Evolutionary conservation across 35 echinoderm and acorn worm species (phyloP).

Genomic region (Chiridota heheva): DNA sequence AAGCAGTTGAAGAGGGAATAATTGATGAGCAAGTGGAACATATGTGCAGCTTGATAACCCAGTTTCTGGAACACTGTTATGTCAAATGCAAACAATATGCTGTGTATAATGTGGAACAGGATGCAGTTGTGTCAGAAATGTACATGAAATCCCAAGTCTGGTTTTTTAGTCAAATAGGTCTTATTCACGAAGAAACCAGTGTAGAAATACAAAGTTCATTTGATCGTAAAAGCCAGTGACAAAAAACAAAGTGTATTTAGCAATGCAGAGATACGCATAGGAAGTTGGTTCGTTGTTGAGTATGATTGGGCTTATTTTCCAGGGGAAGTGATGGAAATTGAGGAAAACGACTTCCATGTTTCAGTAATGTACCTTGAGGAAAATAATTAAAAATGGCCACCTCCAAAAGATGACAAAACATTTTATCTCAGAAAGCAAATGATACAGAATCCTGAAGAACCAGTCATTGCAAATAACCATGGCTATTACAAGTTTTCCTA

Average conservation of each 20-base stretch:
- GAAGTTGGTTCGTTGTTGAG: constrained; percentile 45
- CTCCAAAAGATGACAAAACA: constrained; percentile 29
- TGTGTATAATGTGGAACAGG: no score
- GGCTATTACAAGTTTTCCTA: constrained; percentile 51
- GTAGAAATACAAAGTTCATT: no score
- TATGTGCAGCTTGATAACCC: no score
- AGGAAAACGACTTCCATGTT: constrained; percentile 25
- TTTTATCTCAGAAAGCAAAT: constrained; percentile 19
- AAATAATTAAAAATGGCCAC: constrained; percentile 24
- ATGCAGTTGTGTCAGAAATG: no score
- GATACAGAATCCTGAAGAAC: constrained; percentile 22
- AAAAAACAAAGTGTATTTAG: not conserved
- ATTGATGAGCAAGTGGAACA: no score
- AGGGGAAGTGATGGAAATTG: constrained; percentile 62
- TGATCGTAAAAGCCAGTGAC: no score
- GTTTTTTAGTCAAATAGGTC: no score
- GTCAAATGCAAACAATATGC: no score
- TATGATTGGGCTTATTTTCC: constrained; percentile 43
- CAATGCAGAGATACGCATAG: constrained; percentile 1
- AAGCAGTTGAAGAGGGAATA: no score
- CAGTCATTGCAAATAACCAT: constrained; percentile 42
- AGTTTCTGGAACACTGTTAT: no score
- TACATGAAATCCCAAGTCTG: no score
- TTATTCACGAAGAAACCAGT: no score
- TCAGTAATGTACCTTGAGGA: constrained; percentile 37